Base-by-base conservation (phyloP, 2,797 vertebrate genomes). In the Acipenser transmontanus region DNA sequence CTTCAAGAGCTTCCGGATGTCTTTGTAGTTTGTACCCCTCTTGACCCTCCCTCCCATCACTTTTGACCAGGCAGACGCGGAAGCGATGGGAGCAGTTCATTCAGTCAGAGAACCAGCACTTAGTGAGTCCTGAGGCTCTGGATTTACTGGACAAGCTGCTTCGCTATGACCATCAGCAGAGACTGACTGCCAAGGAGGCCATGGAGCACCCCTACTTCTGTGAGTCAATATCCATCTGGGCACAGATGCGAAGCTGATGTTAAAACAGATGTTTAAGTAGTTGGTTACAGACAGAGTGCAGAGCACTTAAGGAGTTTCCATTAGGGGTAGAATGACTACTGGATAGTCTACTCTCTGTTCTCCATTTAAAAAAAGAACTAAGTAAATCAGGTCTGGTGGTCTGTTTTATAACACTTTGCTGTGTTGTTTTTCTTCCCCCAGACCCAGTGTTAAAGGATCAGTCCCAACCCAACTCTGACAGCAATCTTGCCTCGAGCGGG, bases 371-470 rank as follows among this genome's bases (percentile, higher is more conserved):
- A 34, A 34, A 17, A 17, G 17, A 17, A 1, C 17, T 17, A 17
- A 17, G 17, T 17, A 17, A 17, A 17, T 17, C 17, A 17, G 17
- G 17, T 17, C 17, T 17, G 17, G 17, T 17, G 17, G 17, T 17
- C 17, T 17, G 17, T 17, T 34, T 34, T 34, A 34, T 34, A 34
- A 34, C 3, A 34, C 34, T 34, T 34, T 34, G 34, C 34, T 34
- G 34, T 74, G 2, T 49, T 34, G 34, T 62, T 61, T 82, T 34
- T 34, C 65, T 74, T 71, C 17, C 77, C 80, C 52, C 85, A 95
- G 93, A 94, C 78, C 93, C 93, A 1, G 91, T 96, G 72, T 91
- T 96, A 74, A 96, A 96, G 85, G 94, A 96, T 74, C 93, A 95
- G 82, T 90, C 93, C 72, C 89, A 94, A 84, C 87, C 91, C 50